Conservation (phyloP, 2,113 vertebrate genomes). For the Opisthocomus hoazin region DNA sequence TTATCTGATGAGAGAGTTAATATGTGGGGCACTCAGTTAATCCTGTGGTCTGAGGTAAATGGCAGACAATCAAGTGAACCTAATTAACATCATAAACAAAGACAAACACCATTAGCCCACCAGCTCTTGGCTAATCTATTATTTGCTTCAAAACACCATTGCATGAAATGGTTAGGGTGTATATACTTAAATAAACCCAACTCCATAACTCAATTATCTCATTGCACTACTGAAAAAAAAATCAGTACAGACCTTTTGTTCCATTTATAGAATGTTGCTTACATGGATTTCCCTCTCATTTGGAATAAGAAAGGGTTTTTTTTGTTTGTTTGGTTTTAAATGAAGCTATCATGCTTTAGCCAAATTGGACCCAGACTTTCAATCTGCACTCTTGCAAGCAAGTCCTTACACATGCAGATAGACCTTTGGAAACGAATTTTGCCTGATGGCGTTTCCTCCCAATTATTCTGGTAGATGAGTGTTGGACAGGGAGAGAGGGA, state of each 20-base stretch:
- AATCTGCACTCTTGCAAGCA: background rate
- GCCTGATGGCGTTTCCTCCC: background rate
- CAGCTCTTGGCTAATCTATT: background rate
- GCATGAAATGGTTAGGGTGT: background rate
- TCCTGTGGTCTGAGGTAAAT: conserved; percentile 32
- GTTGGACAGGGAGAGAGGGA: background rate
- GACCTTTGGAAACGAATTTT: background rate
- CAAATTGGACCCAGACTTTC: background rate
- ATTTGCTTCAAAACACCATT: background rate
- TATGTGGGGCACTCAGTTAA: conserved; percentile 14
- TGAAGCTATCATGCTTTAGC: background rate
- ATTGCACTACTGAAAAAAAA: background rate
- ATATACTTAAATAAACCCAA: background rate
- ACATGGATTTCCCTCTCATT: background rate
- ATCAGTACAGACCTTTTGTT: background rate
- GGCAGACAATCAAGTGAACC: conserved; percentile 19
- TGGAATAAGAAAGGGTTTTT: background rate
- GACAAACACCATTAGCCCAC: background rate
- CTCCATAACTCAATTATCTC: background rate
- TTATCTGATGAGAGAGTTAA: conserved; percentile 21
- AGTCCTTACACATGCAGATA: background rate
- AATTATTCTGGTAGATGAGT: background rate
- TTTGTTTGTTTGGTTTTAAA: background rate
- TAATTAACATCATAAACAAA: conserved; percentile 20
- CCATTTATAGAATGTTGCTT: background rate